Base-by-base conservation (phyloP, 1,140 invertebrate species). In the Samia ricini region DNA sequence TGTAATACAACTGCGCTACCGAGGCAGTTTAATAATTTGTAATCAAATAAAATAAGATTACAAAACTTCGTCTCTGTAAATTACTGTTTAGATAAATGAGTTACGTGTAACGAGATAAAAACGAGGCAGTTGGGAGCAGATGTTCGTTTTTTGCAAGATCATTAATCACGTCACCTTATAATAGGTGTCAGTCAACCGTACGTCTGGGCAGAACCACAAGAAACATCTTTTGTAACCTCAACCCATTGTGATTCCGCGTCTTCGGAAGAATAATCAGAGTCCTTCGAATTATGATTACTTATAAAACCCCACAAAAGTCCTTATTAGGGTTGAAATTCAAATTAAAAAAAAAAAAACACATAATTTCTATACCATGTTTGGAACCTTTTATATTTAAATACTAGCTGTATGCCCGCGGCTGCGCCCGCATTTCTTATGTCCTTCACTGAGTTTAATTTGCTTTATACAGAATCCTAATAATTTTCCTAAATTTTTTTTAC, bases 101-200 rank as follows among this genome's bases (percentile, higher is more conserved):
- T 15, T 10, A 42, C 33, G 33, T 42, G n/a, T 15, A 42, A 42
- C 12, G 12, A 15, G n/a, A 42, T 12, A 42, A 42, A 42, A 42
- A 42, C 10, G 12, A 3, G 7, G 7, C 33, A 42, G 51, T 23
- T 21, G 10, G 18, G 19, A 52, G 2, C 19, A 23, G 20, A 52
- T 23, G 8, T 20, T 10, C 22, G 10, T 52, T 64, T 64, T 59
- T 60, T 48, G 29, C 56, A 10, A 23, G 56, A 51, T 49, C 64
- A 57, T 71, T 64, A 67, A 66, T 71, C 58, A 71, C 60, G 51
- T 52, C 58, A 2, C 12, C 24, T 19, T 56, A 64, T 68, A 67
- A 64, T 71, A 58, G 66, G 60, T 23, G 56, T 20, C 56, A 63
- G 69, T 68, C 69, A 71, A 71, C 56, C 60, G 51, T 33, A 56